These are phyloP conservation scores for Mastomys natalensis DNA, from an alignment of 2,113 vertebrate genomes.

Conservation along the genomic window DNA sequence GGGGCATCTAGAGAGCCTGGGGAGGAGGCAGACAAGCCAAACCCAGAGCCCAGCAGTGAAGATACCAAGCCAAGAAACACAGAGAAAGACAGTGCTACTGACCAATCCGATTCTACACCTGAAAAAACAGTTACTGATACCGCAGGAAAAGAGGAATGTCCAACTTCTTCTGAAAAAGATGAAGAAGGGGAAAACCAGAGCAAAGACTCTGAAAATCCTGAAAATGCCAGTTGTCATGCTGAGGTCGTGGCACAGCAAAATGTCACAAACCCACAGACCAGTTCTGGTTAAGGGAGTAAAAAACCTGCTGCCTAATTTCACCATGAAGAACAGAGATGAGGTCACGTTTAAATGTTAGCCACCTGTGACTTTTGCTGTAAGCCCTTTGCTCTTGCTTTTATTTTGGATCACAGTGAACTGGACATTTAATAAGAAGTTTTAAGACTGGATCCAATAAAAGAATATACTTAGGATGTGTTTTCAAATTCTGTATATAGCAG, in stretches of 20 bases:
- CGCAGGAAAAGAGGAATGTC: constrained; percentile 76
- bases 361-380: constrained; percentile 63
- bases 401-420: constrained; percentile 64
- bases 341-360: constrained; percentile 57
- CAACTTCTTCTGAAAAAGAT: constrained; percentile 51
- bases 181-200: constrained; percentile 70
- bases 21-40: constrained; percentile 67
- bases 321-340: constrained; percentile 70
- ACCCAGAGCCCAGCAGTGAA: constrained; percentile 68
- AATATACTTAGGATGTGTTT: constrained; percentile 72
- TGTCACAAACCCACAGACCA: constrained; percentile 50
- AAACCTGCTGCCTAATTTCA: neutral
- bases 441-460: constrained; percentile 63
- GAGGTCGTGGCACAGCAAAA: constrained; percentile 56
- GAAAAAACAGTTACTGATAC: constrained; percentile 52
- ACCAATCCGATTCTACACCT: constrained; percentile 62
- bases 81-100: constrained; percentile 63
- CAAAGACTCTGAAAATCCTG: constrained; percentile 69
- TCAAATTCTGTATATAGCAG: constrained; percentile 65
- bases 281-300: constrained; percentile 42
- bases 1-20: constrained; percentile 73
- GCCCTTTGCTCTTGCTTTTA: neutral
- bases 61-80: constrained; percentile 27
- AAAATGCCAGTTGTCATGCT: constrained; percentile 45
- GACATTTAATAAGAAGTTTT: constrained; percentile 55